These are phyloP conservation scores for Chinchilla lanigera DNA, from an alignment of 2,113 vertebrate genomes.

Conservation along the genomic window DNA sequence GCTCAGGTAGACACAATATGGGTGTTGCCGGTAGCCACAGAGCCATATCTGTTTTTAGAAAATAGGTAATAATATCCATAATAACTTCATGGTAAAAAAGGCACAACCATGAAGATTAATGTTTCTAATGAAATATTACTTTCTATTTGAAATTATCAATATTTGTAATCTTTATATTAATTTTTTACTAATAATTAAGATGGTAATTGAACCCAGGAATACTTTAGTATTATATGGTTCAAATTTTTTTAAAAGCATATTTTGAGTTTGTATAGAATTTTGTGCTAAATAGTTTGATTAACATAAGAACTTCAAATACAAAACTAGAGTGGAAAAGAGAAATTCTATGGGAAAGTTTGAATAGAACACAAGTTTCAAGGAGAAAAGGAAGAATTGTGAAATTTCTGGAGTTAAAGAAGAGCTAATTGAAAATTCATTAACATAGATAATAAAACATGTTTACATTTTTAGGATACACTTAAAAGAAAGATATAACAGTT, in stretches of 20 bases:
- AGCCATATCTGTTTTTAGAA: no score
- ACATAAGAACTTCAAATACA: neutral
- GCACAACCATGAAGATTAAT: neutral
- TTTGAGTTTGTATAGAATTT: constrained; percentile 14
- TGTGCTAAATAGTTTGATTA: neutral
- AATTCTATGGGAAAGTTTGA: neutral
- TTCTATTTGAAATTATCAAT: neutral
- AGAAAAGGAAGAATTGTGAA: neutral
- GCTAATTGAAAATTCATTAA: neutral
- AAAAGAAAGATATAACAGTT: neutral
- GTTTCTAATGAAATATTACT: constrained; percentile 26
- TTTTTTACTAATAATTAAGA: neutral
- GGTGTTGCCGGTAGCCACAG: no score
- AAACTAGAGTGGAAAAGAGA: neutral
- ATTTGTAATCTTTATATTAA: neutral
- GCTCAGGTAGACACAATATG: no score
- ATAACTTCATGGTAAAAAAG: neutral
- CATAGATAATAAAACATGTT: neutral
- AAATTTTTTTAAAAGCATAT: neutral
- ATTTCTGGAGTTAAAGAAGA: neutral
- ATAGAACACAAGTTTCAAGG: neutral
- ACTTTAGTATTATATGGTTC: neutral
- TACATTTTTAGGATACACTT: neutral
- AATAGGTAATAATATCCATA: constrained; percentile 6
- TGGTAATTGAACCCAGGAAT: neutral